Percentiles rank a stretch among this genome's conserved stretches.
Conservation (phyloP, 2,888 invertebrate species). For the Atrina japonica region DNA sequence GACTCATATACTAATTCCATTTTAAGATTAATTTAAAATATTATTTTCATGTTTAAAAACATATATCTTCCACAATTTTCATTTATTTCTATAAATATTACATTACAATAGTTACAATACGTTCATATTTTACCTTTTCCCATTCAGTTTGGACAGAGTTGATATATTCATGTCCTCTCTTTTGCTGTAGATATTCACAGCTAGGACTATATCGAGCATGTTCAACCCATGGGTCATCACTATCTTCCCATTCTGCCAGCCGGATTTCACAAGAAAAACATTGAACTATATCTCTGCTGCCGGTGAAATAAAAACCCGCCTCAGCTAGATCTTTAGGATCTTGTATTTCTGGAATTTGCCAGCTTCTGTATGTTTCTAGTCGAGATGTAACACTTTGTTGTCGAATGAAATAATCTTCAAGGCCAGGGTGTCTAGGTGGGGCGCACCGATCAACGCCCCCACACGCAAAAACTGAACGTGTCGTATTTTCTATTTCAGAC, state of each 20-base stretch:
- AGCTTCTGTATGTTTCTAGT: conserved; percentile 1
- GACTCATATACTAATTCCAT: too few species aligned
- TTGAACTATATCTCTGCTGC: conserved; percentile 34
- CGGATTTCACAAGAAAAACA: conserved; percentile 44
- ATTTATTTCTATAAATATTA: too few species aligned
- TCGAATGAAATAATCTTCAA: too few species aligned
- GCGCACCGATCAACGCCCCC: too few species aligned
- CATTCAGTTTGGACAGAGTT: conserved; percentile 34
- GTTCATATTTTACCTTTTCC: conserved; percentile 22
- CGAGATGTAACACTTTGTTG: conserved; percentile 5
- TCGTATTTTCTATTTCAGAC: too few species aligned
- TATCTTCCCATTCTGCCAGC: conserved; percentile 39
- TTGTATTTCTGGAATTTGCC: conserved; percentile 10
- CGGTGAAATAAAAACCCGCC: conserved; percentile 27
- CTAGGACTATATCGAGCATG: conserved; percentile 42
- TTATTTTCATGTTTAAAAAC: too few species aligned
- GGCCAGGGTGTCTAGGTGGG: too few species aligned
- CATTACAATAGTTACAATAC: not conserved
- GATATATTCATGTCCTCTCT: conserved; percentile 40
- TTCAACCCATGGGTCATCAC: conserved; percentile 38
- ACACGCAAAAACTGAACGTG: too few species aligned
- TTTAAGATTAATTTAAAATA: too few species aligned
- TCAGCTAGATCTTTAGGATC: not conserved
- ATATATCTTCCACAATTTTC: too few species aligned
- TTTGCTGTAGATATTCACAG: conserved; percentile 32